Base-by-base conservation (phyloP, 2,797 vertebrate genomes). In the Lepilemur septentrionalis region DNA sequence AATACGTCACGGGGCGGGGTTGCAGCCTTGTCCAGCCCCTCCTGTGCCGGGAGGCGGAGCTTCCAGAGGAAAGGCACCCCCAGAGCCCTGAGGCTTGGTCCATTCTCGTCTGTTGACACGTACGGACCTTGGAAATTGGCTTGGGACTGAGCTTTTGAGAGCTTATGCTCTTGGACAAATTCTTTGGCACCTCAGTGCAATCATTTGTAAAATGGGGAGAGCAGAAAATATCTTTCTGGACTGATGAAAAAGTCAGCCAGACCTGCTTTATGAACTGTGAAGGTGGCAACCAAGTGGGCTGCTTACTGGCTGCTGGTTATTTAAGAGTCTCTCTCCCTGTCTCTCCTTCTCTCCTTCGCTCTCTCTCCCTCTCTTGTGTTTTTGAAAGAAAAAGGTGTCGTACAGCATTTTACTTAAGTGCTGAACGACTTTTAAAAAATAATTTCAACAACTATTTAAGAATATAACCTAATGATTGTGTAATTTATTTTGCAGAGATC, bases 1-100 rank as follows among this genome's bases (percentile, higher is more conserved):
- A 1, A 1, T 0, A 30, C 87, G 81, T 81, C 82, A 55, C 0
- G 28, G 67, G 96, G 95, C 57, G 92, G 95, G 9, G 63, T 23
- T 30, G 65, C 23, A 2, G 52, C 22, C 17, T 72, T 0, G 25
- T 38, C 15, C n/a, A 0, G n/a, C 55, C 11, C 46, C 15, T 13
- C 5, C 13, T 0, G 1, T 1, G n/a, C 4, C 2, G 0, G 22
- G 52, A 48, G 38, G 72, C 4, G 38, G 41, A 7, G 7, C 61
- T 84, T 76, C 4, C 22, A 0, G 30, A 0, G 23, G 6, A 17
- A 5, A 4, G 30, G 3, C 1, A 0, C 0, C 8, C 0, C 0
- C 4, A 0, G 46, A 1, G 2, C 1, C 0, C 2, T 1, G 1
- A 3, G 9, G 4, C 0, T n/a, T 2, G 4, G 9, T 23, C 1